These are phyloP conservation scores for Pseudochirops cupreus DNA, from an alignment of 2,797 vertebrate species.

Conservation along the genomic window DNA sequence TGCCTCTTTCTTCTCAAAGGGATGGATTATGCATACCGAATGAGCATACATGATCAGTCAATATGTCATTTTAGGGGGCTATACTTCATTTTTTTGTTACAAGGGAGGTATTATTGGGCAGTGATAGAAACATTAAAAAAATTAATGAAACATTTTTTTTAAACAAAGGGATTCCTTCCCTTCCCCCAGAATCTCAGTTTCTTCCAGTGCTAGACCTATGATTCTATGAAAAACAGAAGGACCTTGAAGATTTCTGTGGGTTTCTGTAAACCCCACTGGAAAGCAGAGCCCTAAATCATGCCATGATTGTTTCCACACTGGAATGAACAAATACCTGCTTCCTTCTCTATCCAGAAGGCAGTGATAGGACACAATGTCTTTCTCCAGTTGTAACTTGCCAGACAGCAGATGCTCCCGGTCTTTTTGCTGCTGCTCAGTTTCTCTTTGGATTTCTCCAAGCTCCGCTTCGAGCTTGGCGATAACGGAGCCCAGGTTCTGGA, in stretches of 20 bases:
- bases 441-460: constrained; percentile 89
- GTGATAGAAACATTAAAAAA: constrained; percentile 5
- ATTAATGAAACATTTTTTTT: not conserved
- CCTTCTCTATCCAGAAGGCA: constrained; percentile 94
- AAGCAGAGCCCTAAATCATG: not conserved
- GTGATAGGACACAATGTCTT: constrained; percentile 92
- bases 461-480: constrained; percentile 93
- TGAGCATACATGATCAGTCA: not conserved
- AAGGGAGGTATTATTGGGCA: not conserved
- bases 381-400: constrained; percentile 92
- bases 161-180: not conserved
- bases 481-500: constrained; percentile 94
- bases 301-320: not conserved
- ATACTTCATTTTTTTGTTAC: not conserved
- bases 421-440: constrained; percentile 91
- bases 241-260: not conserved
- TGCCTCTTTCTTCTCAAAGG: not conserved
- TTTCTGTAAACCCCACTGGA: constrained; percentile 46
- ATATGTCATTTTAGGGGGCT: not conserved
- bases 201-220: not conserved
- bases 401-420: constrained; percentile 90
- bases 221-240: not conserved
- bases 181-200: not conserved
- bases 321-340: constrained; percentile 82
- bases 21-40: not conserved